Base-by-base conservation (phyloP, 1,140 invertebrate species). In the Drosophila miranda region DNA sequence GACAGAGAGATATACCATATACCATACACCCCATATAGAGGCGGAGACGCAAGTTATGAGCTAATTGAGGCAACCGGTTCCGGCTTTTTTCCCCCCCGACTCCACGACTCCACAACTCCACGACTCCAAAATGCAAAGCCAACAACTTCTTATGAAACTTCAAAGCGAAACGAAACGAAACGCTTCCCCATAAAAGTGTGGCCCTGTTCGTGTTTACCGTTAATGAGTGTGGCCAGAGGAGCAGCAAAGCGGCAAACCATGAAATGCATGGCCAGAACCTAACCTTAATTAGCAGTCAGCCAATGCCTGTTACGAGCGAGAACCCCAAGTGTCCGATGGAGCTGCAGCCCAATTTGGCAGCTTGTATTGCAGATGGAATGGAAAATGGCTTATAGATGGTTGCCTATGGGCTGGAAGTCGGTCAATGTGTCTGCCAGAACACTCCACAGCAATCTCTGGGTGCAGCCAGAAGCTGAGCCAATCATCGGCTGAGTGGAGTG, bases 241-340 rank as follows among this genome's bases (percentile, higher is more conserved):
- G 58, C 61, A 78, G 52, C 74, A 56, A 6, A 42, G 58, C 61
- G 78, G 52, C 74, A 56, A 6, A 42, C 55, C 78, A 55, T 74
- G 66, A 44, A 63, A 14, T 41, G 51, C 58, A 54, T 28, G 42
- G 50, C 43, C 38, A 26, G 42, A 42, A 68, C 48, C 57, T 63
- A 73, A 53, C 68, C 60, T 55, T 81, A 84, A 84, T 86, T 86
- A 80, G 62, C 50, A 30, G 1, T 38, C 54, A 30, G 1, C 28
- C 54, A 48, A 72, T 68, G 61, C 50, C 44, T 50, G 41, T 16
- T 50, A 28, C 7, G 53, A 21, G 13, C 28, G 21, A 8, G 14
- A n/a, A 43, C 34, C 30, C 30, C 9, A 38, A 38, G 34, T 38
- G 11, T 13, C 11, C 1, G n/a, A 9, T 23, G 41, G 34, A 30